phyloP scores from a whole-genome alignment of 1,140 invertebrate genomes.

The Hylaeus anthracinus region DNA sequence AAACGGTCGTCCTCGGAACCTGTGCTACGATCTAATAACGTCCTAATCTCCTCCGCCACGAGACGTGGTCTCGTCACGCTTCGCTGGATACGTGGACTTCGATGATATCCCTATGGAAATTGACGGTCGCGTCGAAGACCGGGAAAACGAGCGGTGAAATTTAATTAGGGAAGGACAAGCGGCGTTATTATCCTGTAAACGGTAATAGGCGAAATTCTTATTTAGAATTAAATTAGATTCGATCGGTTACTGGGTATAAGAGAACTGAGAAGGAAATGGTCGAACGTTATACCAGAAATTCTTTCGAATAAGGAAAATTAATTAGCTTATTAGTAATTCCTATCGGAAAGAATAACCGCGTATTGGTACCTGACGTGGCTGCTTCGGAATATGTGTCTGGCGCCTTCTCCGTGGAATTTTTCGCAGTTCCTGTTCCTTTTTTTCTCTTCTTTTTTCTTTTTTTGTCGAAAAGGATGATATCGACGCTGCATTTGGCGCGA shows the following conservation, averaged over 20 bases:
- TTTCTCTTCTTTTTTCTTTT: constrained; percentile 14
- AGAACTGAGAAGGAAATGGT: no score
- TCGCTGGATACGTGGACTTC: constrained; percentile 1
- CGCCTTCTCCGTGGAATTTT: neutral
- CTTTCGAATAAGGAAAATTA: no score
- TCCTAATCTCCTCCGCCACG: constrained; percentile 29
- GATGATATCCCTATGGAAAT: neutral
- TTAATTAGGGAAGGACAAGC: neutral
- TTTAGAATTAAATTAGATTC: no score
- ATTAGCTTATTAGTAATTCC: no score
- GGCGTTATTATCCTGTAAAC: no score
- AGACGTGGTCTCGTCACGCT: neutral
- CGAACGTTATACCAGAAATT: no score
- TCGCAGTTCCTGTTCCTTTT: constrained; percentile 2
- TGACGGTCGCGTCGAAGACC: neutral
- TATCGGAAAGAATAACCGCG: no score
- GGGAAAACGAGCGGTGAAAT: neutral
- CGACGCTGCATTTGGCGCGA: constrained; percentile 47
- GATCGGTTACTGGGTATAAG: no score
- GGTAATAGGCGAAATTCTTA: no score
- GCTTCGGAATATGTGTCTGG: no score
- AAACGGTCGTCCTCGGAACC: constrained; percentile 41
- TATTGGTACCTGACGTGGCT: no score
- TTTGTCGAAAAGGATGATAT: constrained; percentile 19
- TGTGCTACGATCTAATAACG: constrained; percentile 23